Base-by-base conservation (phyloP, 2,888 invertebrate species). In the Biston betularia region DNA sequence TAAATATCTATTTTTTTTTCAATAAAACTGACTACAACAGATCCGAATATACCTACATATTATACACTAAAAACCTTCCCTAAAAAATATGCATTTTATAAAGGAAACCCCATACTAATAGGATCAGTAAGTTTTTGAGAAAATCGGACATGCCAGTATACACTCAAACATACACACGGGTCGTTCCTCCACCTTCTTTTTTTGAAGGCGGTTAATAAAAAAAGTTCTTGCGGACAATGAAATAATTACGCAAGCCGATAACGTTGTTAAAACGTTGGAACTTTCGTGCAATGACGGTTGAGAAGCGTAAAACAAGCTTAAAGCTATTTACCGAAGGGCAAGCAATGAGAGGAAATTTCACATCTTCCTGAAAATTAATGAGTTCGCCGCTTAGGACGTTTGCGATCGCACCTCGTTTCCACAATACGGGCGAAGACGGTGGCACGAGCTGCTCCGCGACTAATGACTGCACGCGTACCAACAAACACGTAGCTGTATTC, bases 341-440 rank as follows among this genome's bases (percentile, higher is more conserved):
- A 84, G 86, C 85, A 87, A 84, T 84, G 83, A 85, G 88, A 85
- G 84, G 82, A 85, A 84, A 87, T 87, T 90, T 90, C 85, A 84
- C 86, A 84, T 91, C 92, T 89, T 91, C 89, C 89, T 87, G 91
- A 88, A 91, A 93, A 92, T 92, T 90, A 92, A 93, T 92, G 92
- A 89, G 90, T 85, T 86, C 82, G 87, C 80, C 91, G 88, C 88
- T 89, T 92, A 90, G 83, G 85, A 87, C 89, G 85, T 89, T 90
- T 87, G 81, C 81, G 83, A 87, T 88, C 86, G 87, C 89, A 87
- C 87, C 87, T 86, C 83, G 83, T 82, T 81, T 84, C 82, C 85
- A 88, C 90, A 89, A 86, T 86, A 87, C 88, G 85, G 81, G 49
- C 64, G 63, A 53, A 69, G 71, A 63, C 65, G 63, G 86, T 84